Evolutionary conservation across 2,113 vertebrate species (phyloP).

Genomic region (Pseudonaja textilis): DNA sequence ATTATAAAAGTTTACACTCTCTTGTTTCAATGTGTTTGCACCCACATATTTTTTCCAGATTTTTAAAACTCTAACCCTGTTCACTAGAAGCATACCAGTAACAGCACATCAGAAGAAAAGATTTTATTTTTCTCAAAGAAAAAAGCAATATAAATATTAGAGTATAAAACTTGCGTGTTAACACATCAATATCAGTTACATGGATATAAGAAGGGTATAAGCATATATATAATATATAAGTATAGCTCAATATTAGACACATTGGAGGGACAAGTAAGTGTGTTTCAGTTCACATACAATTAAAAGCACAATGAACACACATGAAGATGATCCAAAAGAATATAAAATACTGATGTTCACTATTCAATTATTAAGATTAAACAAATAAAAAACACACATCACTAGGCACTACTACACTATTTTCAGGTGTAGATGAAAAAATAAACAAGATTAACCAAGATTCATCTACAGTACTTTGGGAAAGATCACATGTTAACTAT

Average conservation of each 20-base stretch:
- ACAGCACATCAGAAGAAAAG: slow-evolving; percentile 80
- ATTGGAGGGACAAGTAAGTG: slow-evolving; percentile 81
- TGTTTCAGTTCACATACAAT: slow-evolving; percentile 86
- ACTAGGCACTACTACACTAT: slow-evolving; percentile 74
- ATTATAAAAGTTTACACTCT: neutral
- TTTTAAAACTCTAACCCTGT: neutral
- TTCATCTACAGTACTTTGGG: slow-evolving; percentile 61
- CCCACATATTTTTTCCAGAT: neutral
- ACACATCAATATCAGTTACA: slow-evolving; percentile 84
- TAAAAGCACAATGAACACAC: slow-evolving; percentile 75
- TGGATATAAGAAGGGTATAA: slow-evolving; percentile 89
- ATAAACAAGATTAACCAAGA: slow-evolving; percentile 66
- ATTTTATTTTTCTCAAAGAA: slow-evolving; percentile 96
- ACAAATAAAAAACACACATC: slow-evolving; percentile 61
- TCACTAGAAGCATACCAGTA: neutral
- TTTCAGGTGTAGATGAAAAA: slow-evolving; percentile 65
- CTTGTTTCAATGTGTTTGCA: neutral
- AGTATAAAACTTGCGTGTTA: slow-evolving; percentile 97
- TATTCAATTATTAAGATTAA: slow-evolving; percentile 65
- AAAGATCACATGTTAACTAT: slow-evolving; percentile 53
- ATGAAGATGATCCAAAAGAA: slow-evolving; percentile 63
- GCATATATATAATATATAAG: slow-evolving; percentile 88
- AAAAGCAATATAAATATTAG: slow-evolving; percentile 99
- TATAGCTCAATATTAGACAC: slow-evolving; percentile 86
- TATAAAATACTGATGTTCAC: slow-evolving; percentile 68